phyloP scores from a whole-genome alignment of 2,113 vertebrate species.

The Pampusana beccarii region DNA sequence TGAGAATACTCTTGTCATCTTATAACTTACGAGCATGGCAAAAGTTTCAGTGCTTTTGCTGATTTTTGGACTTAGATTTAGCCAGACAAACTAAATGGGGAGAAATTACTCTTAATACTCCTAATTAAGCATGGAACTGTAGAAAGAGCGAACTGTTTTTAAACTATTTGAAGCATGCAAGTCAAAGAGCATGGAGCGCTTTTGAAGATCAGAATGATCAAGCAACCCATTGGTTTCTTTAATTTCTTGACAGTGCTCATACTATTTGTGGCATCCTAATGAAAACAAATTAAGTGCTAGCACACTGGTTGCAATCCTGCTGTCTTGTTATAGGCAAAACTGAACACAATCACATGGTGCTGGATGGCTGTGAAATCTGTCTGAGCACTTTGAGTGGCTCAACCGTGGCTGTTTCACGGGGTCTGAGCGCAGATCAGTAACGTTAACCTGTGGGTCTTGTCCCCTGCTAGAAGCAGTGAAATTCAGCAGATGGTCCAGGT shows the following conservation, averaged over 20 bases:
- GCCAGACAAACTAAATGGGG: not conserved
- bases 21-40: not conserved
- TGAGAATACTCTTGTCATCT: constrained; percentile 22
- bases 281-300: constrained; percentile 17
- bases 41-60: not conserved
- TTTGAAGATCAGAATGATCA: not conserved
- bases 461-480: not conserved
- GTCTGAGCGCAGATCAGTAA: not conserved
- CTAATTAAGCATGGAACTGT: not conserved
- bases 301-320: not conserved
- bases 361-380: not conserved
- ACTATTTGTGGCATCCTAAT: constrained; percentile 20
- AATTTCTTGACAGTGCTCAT: not conserved
- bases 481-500: not conserved
- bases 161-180: not conserved
- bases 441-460: not conserved
- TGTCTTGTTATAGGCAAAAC: not conserved
- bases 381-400: not conserved
- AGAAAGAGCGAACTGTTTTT: constrained; percentile 12
- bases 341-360: not conserved
- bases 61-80: not conserved
- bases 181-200: not conserved
- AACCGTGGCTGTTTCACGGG: not conserved
- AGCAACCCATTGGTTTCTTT: not conserved
- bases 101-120: not conserved